Evolutionary conservation across 1,140 invertebrate genomes (phyloP), one percentile per base, ranked within the genome.

Genomic region (Druon quercuslanigerum): DNA sequence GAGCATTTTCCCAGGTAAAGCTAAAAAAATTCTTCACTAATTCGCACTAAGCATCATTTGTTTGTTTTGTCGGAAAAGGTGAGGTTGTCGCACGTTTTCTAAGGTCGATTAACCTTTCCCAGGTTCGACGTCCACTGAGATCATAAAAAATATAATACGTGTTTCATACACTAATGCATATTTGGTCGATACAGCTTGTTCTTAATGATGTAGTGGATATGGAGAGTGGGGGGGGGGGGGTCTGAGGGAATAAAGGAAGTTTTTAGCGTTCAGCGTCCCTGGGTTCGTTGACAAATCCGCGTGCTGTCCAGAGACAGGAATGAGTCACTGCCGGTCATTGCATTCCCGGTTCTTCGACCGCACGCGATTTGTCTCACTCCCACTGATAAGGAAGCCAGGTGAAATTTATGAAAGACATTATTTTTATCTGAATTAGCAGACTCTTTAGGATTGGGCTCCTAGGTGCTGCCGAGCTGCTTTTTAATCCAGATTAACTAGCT

Each of bases 381-480:
- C 57, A 25, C 57, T 66, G 57, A 66, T 66, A 66, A 66, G 20
- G 57, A 33, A 33, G 57, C 57, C 57, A 66, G 57, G 57, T 66
- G 57, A 66, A 66, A 66, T 66, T 66, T 66, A 66, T 66, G 57
- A 66, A 66, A 66, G 57, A 33, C 57, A 66, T 66, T 66, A 66
- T 25, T 66, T 66, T 66, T 66, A 66, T 66, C 57, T 66, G 40
- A 66, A 66, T 66, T 66, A 66, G 57, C 25, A 20, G 57, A 66
- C 57, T 66, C 57, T 66, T 66, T 66, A 66, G 57, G 13, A 66
- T 40, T 66, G 25, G 40, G 57, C 57, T 66, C 25, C 57, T 66
- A 66, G 57, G 25, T 66, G 5, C 25, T 33, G 25, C 25, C 4
- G 5, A 33, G 57, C 40, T 3, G 25, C 57, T 66, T 66, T 66